Base-by-base conservation (phyloP, 2,113 vertebrate genomes). In the Cryptomyrus ogoouensis region DNA sequence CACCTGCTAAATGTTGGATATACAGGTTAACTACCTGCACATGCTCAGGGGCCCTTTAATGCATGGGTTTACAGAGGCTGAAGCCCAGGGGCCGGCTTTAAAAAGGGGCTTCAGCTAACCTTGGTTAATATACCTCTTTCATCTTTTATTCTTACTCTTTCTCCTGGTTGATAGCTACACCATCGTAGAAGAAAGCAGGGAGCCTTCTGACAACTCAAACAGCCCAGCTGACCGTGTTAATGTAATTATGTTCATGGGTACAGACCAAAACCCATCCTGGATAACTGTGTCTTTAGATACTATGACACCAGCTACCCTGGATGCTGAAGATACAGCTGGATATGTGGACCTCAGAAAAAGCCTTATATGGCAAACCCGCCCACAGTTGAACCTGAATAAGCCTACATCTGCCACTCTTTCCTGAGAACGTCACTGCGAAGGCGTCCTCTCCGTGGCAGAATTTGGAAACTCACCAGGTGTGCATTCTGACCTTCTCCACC, bases 371-470 rank as follows among this genome's bases (percentile, higher is more conserved):
- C 62, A 70, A 70, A 31, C 9, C 62, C n/a, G 3, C n/a, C n/a
- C 62, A 66, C 62, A 66, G 58, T 39, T 35, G 42, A 35, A 83
- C 42, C 39, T 62, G 89, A 58, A 7, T 31, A 58, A 42, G 42
- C 2, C 15, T 24, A 89, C 44, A 5, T 12, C 35, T 27, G 88
- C 39, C 44, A 86, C 56, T 66, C 92, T 87, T 91, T 97, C 96
- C 96, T 95, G 90, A 95, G 91, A 13, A 96, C 93, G 88, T 95
- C 95, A 15, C 88, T 90, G 90, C 96, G 0, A 97, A 97, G 49
- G 97, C 94, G 91, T 97, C 96, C 0, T 97, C 96, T 91, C 92
- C 92, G 89, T 97, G 97, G 88, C 96, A 96, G 15, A 97, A 94
- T 0, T 96, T 97, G 7, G 95, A 96, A 0, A 95, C 96, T 96